phyloP scores from a whole-genome alignment of 2,797 vertebrate species.

The Melanotaenia trifasciata region DNA sequence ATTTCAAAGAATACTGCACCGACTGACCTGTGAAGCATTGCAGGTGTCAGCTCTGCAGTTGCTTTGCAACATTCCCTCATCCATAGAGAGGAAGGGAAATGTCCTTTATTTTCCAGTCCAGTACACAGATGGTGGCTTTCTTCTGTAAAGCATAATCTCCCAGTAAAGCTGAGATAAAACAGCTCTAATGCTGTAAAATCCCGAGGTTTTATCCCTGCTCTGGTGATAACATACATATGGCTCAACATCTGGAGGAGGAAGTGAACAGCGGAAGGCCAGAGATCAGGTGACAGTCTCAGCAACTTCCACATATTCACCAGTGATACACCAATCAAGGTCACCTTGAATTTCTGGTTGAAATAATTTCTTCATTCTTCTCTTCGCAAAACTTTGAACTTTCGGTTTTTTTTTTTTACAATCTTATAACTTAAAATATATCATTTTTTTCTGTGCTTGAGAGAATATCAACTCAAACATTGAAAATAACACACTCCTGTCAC shows the following conservation, averaged over 20 bases:
- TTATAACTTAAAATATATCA: too few relatives aligned
- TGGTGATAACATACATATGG: slow-evolving; percentile 83
- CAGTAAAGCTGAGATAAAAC: slow-evolving; percentile 90
- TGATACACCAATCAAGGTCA: neutral
- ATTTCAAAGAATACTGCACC: slow-evolving; percentile 27
- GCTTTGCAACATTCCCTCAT: slow-evolving; percentile 36
- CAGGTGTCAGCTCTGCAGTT: slow-evolving; percentile 43
- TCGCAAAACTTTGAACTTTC: too few relatives aligned
- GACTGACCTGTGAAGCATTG: slow-evolving; percentile 46
- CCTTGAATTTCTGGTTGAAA: too few relatives aligned
- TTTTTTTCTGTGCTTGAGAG: too few relatives aligned
- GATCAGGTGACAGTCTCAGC: slow-evolving; percentile 40
- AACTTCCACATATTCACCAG: neutral
- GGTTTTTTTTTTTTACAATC: too few relatives aligned
- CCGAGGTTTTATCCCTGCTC: slow-evolving; percentile 85
- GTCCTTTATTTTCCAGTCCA: slow-evolving; percentile 61
- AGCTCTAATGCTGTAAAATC: slow-evolving; percentile 86
- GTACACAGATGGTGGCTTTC: slow-evolving; percentile 88
- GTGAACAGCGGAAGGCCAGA: slow-evolving; percentile 30
- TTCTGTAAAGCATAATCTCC: slow-evolving; percentile 87
- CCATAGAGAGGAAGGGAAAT: slow-evolving; percentile 60
- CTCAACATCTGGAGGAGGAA: slow-evolving; percentile 79
- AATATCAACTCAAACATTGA: too few relatives aligned
- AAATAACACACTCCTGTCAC: too few relatives aligned
- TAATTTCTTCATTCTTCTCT: too few relatives aligned